Base-by-base conservation (phyloP, 2,113 vertebrate species). In the Scalopus aquaticus region DNA sequence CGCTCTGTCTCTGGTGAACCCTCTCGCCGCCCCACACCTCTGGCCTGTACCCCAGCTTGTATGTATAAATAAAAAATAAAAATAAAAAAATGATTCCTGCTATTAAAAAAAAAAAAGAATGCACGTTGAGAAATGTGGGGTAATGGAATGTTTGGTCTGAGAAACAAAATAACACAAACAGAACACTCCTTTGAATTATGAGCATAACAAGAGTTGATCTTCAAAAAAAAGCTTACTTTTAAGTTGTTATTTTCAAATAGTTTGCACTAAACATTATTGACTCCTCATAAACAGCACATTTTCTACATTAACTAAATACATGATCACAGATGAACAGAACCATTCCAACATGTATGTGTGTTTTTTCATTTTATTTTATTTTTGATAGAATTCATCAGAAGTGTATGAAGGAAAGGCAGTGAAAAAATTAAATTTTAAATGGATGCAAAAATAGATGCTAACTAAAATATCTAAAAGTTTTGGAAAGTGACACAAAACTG, bases 401-500 rank as follows among this genome's bases (percentile, higher is more conserved):
- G 67, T 72, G 79, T 93, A 35, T 32, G 64, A 79, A 82, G 76
- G 77, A 97, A 97, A 97, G 93, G 94, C 83, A 96, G 96, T 95
- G 90, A 72, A 17, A 32, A 97, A 76, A 97, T 96, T 96, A 96
- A 95, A 96, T 76, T 96, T 88, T 97, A 97, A 97, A 97, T 95
- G 78, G 72, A 94, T 94, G n/a, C 78, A 96, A 92, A 88, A 96
- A 93, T 70, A 93, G 90, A 67, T 96, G 81, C 78, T 97, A 92
- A 97, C 96, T 93, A 98, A 88, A 95, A 91, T 97, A 94, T 88
- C 76, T 98, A 90, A 28, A 87, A 96, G 94, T 90, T 93, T 96
- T 79, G 35, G 80, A 84, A 95, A 97, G 64, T 97, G 96, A 96
- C 85, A 90, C 74, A 39, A 51, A 78, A 28, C 37, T 83, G 5